phyloP scores from a whole-genome alignment of 1,140 invertebrate species.

The Danaus plexippus region DNA sequence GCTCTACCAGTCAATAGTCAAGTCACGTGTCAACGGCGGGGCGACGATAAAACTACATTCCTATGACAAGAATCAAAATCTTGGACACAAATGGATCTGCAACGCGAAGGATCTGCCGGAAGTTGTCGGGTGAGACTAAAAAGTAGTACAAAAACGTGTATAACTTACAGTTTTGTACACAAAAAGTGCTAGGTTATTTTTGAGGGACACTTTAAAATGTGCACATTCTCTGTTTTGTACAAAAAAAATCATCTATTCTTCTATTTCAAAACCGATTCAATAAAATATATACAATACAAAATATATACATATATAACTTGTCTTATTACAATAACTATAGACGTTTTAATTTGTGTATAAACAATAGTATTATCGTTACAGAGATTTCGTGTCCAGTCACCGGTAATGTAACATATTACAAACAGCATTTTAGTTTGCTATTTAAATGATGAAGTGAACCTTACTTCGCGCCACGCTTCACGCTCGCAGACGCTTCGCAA shows the following conservation, averaged over 20 bases:
- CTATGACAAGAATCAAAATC: constrained; percentile 30
- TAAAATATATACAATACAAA: too few relatives aligned
- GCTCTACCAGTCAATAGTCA: constrained; percentile 35
- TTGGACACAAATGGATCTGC: constrained; percentile 53
- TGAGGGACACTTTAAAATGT: too few relatives aligned
- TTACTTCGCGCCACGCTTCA: too few relatives aligned
- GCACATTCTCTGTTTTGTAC: too few relatives aligned
- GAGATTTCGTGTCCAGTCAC: constrained; percentile 26
- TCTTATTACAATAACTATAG: too few relatives aligned
- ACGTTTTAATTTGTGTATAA: constrained; percentile 7
- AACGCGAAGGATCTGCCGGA: constrained; percentile 29
- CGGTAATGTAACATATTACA: background rate
- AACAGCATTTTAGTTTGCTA: too few relatives aligned
- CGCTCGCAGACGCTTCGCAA: too few relatives aligned
- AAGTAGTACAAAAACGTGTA: too few relatives aligned
- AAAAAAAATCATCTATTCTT: background rate
- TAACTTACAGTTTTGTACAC: too few relatives aligned
- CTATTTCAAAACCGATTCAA: too few relatives aligned
- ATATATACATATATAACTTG: background rate
- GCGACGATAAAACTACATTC: constrained; percentile 35
- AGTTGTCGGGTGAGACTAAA: constrained; percentile 35
- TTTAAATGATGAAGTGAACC: too few relatives aligned
- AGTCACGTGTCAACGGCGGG: constrained; percentile 26
- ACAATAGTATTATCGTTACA: constrained; percentile 21
- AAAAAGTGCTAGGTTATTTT: too few relatives aligned